Conservation (phyloP, 2,797 vertebrate species). For the Pipistrellus nathusii region DNA sequence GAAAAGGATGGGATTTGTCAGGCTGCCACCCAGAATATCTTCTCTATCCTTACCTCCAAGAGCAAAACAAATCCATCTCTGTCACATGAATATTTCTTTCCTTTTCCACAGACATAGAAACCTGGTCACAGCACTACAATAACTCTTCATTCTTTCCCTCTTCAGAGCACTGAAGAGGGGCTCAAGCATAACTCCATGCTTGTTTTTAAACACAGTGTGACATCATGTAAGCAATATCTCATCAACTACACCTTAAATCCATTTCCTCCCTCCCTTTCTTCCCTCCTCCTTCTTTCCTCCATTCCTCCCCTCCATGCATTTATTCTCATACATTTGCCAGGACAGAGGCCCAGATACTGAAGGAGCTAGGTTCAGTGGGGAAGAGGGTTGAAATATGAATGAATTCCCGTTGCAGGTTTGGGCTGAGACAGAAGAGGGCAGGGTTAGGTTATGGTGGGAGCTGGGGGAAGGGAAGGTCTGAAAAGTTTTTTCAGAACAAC, state of each 20-base stretch:
- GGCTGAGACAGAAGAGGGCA: background rate
- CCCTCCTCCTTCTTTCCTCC: background rate
- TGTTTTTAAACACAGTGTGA: background rate
- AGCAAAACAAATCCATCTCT: slow-evolving; percentile 42
- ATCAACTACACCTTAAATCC: background rate
- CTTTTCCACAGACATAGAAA: background rate
- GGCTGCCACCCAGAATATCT: background rate
- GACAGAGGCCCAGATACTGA: background rate
- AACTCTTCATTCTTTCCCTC: background rate
- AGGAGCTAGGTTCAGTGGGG: background rate
- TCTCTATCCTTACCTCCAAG: background rate
- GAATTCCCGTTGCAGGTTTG: accelerated
- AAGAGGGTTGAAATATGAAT: background rate
- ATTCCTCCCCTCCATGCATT: background rate
- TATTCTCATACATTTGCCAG: background rate
- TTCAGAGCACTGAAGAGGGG: background rate
- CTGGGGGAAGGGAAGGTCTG: background rate
- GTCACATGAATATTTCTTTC: background rate
- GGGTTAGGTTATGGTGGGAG: background rate
- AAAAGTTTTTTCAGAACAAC: background rate
- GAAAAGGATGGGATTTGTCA: background rate
- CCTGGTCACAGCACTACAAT: background rate
- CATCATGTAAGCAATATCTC: background rate
- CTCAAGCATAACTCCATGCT: background rate
- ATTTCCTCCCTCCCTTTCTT: background rate